These are phyloP conservation scores for Acipenser transmontanus DNA, from an alignment of 2,797 vertebrate genomes.

Conservation along the genomic window DNA sequence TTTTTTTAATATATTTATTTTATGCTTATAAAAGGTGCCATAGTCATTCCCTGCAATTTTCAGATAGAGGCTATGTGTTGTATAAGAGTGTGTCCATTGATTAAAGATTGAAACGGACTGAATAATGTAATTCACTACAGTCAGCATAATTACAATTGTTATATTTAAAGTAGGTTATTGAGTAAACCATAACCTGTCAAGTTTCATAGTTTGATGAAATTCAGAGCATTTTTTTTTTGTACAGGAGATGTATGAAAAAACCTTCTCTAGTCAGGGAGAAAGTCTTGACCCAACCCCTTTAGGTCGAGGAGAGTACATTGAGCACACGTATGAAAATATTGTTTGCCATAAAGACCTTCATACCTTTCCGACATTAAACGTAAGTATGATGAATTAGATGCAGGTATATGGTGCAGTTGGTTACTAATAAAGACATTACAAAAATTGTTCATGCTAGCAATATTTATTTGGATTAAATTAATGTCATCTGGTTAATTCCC, in stretches of 20 bases:
- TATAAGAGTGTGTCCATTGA: too few relatives aligned
- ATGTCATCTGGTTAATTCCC: neutral
- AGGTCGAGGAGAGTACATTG: slow-evolving; percentile 58
- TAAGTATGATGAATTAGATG: slow-evolving; percentile 36
- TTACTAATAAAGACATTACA: neutral
- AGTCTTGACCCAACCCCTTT: slow-evolving; percentile 54
- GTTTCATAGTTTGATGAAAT: neutral
- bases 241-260: slow-evolving; percentile 64
- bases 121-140: too few relatives aligned
- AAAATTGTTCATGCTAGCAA: neutral
- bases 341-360: slow-evolving; percentile 45
- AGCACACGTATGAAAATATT: slow-evolving; percentile 50
- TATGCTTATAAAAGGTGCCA: too few relatives aligned
- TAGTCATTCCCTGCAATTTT: too few relatives aligned
- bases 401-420: too few relatives aligned
- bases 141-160: neutral
- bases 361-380: slow-evolving; percentile 61
- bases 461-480: too few relatives aligned
- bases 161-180: neutral
- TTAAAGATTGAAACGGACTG: too few relatives aligned
- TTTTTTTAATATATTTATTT: too few relatives aligned
- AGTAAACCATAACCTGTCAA: neutral
- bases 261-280: slow-evolving; percentile 33
- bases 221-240: neutral
- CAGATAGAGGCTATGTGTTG: too few relatives aligned